phyloP scores from a whole-genome alignment of 2,888 invertebrate species.

The Flabesymbios commensalis region DNA sequence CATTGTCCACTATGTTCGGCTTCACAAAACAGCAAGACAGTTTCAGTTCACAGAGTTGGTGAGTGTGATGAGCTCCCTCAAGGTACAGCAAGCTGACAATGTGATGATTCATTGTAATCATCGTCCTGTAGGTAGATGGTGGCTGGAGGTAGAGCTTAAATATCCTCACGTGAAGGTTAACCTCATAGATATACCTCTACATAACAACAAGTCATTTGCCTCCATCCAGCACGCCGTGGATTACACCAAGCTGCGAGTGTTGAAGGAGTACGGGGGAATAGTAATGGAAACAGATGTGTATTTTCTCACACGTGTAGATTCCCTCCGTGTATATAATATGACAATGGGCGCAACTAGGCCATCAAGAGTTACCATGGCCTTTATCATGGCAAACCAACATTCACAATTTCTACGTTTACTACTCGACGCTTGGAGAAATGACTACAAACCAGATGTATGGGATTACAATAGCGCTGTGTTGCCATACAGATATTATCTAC shows the following conservation, averaged over 20 bases:
- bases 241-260: not conserved
- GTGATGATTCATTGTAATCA: not conserved
- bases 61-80: not conserved
- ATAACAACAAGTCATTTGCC: not conserved
- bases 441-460: not conserved
- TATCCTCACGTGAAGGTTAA: too few relatives aligned
- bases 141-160: not conserved
- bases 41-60: not conserved
- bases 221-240: not conserved
- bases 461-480: not conserved
- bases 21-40: not conserved
- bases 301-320: not conserved
- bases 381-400: not conserved
- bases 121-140: not conserved
- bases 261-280: conserved; percentile 3
- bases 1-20: not conserved
- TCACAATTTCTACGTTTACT: not conserved
- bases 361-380: not conserved
- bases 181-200: not conserved
- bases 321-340: not conserved
- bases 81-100: not conserved
- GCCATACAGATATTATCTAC: not conserved
- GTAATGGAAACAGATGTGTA: not conserved
- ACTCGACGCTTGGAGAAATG: not conserved
- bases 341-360: not conserved